phyloP scores from a whole-genome alignment of 2,797 vertebrate genomes.

The Hippocampus kuda region DNA sequence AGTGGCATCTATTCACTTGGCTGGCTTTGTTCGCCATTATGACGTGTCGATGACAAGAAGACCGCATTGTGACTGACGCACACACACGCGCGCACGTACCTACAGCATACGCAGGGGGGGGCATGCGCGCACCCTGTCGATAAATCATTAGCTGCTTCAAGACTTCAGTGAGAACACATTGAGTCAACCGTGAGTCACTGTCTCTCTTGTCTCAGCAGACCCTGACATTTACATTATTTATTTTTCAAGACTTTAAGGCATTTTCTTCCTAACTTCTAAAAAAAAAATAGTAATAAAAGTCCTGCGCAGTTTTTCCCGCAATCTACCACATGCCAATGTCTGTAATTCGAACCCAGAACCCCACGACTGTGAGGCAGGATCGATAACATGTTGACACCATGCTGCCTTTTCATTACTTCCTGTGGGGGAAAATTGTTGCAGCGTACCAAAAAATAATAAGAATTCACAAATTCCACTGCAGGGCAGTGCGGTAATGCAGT shows the following conservation, averaged over 20 bases:
- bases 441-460: neutral
- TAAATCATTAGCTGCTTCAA: conserved; percentile 36
- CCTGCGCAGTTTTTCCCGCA: too few species aligned
- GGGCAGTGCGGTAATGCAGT: neutral
- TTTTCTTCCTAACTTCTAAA: neutral
- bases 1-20: conserved; percentile 3
- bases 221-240: neutral
- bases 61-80: conserved; percentile 12
- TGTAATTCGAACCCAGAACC: neutral
- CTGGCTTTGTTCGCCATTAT: conserved; percentile 7
- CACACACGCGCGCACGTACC: conserved; percentile 4
- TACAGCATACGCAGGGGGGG: neutral
- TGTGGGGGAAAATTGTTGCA: neutral
- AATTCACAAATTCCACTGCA: neutral
- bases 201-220: neutral
- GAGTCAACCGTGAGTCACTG: conserved; percentile 40
- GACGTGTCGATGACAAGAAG: neutral
- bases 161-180: conserved; percentile 23
- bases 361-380: neutral
- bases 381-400: neutral
- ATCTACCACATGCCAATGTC: too few species aligned
- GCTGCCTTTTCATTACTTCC: neutral
- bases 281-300: neutral
- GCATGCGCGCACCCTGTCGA: neutral
- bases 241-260: neutral